These are phyloP conservation scores for Mythimna pallens DNA, from an alignment of 2,888 invertebrate genomes.

Conservation along the genomic window DNA sequence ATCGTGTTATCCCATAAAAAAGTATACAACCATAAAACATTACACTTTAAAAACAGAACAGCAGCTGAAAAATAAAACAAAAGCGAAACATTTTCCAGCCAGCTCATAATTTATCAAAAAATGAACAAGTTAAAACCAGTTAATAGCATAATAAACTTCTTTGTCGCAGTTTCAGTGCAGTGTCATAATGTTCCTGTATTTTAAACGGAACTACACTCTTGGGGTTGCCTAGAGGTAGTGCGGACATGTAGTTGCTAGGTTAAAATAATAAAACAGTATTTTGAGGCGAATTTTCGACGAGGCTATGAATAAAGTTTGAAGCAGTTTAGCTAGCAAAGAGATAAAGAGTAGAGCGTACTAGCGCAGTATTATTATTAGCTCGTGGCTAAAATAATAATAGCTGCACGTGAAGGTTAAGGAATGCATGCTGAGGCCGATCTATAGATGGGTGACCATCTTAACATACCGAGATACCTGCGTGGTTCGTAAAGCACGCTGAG, in stretches of 20 bases:
- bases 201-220: constrained; percentile 33
- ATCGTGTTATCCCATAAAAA: too few relatives aligned
- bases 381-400: too few relatives aligned
- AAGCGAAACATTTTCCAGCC: constrained; percentile 13
- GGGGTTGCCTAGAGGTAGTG: constrained; percentile 28
- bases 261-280: constrained; percentile 51
- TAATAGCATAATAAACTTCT: constrained; percentile 53
- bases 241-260: constrained; percentile 26
- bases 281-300: constrained; percentile 36
- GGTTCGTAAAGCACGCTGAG: too few relatives aligned
- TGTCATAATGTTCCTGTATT: constrained; percentile 43
- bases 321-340: background rate
- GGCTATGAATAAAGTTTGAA: constrained; percentile 8
- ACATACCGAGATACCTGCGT: too few relatives aligned
- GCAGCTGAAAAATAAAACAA: constrained; percentile 10
- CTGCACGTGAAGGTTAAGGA: too few relatives aligned
- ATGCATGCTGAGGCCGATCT: too few relatives aligned
- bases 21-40: background rate
- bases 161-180: constrained; percentile 49
- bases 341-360: too few relatives aligned
- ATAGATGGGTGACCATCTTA: too few relatives aligned
- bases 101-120: constrained; percentile 35
- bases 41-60: constrained; percentile 8
- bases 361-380: too few relatives aligned
- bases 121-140: constrained; percentile 26